Evolutionary conservation across 2,113 vertebrate species (phyloP).

Genomic region (Oncorhynchus nerka): DNA sequence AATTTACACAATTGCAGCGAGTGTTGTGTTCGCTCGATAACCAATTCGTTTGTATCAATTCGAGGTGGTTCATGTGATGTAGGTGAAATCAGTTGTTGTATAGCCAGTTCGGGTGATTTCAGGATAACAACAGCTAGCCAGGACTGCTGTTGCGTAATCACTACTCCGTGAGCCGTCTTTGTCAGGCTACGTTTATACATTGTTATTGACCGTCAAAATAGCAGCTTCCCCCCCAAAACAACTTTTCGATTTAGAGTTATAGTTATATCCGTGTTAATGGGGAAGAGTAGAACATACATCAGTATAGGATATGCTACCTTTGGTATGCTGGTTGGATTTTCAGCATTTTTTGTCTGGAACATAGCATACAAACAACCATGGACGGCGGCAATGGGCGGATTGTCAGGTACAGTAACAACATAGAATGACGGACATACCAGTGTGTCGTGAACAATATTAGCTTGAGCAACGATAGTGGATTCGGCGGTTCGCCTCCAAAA

Average conservation of each 20-base stretch:
- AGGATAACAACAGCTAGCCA: neutral
- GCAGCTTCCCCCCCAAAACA: neutral
- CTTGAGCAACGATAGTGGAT: no score
- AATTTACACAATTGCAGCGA: neutral
- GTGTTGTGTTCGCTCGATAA: neutral
- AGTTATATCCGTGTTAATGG: slow-evolving; percentile 53
- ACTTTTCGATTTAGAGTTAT: no score
- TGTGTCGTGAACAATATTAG: neutral
- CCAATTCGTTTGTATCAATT: neutral
- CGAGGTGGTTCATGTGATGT: neutral
- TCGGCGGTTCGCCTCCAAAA: no score
- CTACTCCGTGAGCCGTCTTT: neutral
- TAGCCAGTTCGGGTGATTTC: neutral
- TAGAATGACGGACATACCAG: neutral
- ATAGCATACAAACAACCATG: slow-evolving; percentile 81
- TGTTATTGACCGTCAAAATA: neutral
- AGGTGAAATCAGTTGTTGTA: neutral
- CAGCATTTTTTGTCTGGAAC: slow-evolving; percentile 86
- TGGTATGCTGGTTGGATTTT: slow-evolving; percentile 78
- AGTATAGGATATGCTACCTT: slow-evolving; percentile 79
- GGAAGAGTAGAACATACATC: slow-evolving; percentile 59
- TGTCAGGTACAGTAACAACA: slow-evolving; percentile 77
- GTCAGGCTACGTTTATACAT: neutral
- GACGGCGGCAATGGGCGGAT: slow-evolving; percentile 88
- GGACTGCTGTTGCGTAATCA: neutral